Conservation (phyloP, 2,113 vertebrate species). For the Macquaria australasica region DNA sequence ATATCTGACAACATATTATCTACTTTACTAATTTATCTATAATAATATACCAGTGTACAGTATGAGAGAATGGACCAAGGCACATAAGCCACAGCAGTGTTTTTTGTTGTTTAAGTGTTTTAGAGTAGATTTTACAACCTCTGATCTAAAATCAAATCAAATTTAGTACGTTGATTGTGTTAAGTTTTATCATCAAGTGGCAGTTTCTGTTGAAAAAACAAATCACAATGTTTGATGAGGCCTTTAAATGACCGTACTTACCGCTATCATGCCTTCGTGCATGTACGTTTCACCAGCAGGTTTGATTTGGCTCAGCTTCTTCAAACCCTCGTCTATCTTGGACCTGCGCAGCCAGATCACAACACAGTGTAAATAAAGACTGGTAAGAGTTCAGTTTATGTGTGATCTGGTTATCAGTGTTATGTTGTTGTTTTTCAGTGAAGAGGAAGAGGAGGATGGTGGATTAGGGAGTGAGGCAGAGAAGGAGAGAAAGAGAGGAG, state of each 20-base stretch:
- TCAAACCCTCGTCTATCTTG: slow-evolving; percentile 88
- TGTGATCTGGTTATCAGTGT: slow-evolving; percentile 14
- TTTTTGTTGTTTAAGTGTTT: too few relatives aligned
- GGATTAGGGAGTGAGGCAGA: not conserved
- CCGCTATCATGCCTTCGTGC: slow-evolving; percentile 92
- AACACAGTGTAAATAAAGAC: slow-evolving; percentile 1
- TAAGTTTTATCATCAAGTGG: not conserved
- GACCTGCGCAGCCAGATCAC: slow-evolving; percentile 72
- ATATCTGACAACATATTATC: not conserved
- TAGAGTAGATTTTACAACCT: not conserved
- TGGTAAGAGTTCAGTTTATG: slow-evolving; percentile 5
- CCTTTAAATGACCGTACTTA: slow-evolving; percentile 37
- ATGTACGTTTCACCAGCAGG: slow-evolving; percentile 95
- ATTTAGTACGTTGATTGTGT: not conserved
- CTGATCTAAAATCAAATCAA: not conserved
- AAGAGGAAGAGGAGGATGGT: not conserved
- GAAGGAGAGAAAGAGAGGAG: not conserved
- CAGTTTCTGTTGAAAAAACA: not conserved
- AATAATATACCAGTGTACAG: not conserved
- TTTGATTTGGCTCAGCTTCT: slow-evolving; percentile 85
- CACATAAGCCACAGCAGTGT: not conserved
- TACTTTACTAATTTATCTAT: not conserved
- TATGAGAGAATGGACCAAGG: not conserved
- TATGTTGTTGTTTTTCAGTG: not conserved
- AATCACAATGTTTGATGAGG: not conserved